A percentile compares a stretch with the other conserved stretches of the same genome.
Conservation (phyloP, 2,797 vertebrate genomes). For the Sebastes reedi region DNA sequence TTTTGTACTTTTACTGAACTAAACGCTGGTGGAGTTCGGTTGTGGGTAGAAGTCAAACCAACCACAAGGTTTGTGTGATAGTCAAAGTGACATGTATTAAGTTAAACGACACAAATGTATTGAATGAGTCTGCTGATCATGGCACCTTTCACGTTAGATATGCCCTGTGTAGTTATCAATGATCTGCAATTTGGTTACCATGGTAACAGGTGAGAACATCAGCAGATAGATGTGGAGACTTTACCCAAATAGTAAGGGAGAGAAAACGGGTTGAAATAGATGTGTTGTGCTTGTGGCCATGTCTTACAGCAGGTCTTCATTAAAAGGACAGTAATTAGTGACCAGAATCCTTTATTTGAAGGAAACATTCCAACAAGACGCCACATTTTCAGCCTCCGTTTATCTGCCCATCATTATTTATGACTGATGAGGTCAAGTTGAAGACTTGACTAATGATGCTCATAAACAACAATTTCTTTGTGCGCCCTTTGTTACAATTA, state of each 20-base stretch:
- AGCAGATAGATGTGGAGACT: neutral
- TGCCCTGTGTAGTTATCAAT: neutral
- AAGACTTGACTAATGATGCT: slow-evolving; percentile 9
- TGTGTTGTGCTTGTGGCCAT: neutral
- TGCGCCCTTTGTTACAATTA: slow-evolving; percentile 14
- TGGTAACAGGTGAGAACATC: neutral
- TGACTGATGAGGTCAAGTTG: slow-evolving; percentile 1
- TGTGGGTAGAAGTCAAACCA: neutral
- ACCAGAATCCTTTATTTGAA: neutral
- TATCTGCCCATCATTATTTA: slow-evolving; percentile 8
- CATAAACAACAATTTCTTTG: neutral
- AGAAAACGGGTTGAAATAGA: neutral
- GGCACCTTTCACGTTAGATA: neutral
- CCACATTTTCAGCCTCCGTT: neutral
- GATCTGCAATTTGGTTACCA: neutral
- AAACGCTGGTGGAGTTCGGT: neutral
- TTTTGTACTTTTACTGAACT: neutral
- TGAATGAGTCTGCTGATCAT: neutral
- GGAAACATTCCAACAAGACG: neutral
- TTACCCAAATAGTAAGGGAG: too few relatives aligned
- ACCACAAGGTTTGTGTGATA: neutral
- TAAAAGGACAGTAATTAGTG: neutral
- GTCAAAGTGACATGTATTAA: neutral
- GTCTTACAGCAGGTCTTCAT: neutral
- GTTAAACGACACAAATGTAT: neutral